A percentile compares a stretch with the other conserved stretches of the same genome.
phyloP scores from a whole-genome alignment of 2,888 invertebrate genomes.

The Sabellastarte sp. region DNA sequence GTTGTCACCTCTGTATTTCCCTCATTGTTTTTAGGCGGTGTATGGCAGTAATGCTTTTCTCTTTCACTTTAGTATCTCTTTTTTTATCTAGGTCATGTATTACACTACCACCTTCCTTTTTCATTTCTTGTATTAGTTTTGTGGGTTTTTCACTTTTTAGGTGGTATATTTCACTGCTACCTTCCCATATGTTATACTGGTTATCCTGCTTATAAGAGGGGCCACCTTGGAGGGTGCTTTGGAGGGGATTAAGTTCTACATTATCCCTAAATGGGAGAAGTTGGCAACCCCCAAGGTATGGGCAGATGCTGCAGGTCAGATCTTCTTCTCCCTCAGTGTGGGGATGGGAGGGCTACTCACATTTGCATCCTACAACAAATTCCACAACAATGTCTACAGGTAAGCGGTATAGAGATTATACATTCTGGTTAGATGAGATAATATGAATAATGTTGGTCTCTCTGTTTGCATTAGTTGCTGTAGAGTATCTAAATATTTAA shows the following conservation, averaged over 20 bases:
- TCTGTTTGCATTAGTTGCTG: too few species aligned
- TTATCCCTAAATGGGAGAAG: conserved; percentile 42
- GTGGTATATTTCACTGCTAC: conserved; percentile 54
- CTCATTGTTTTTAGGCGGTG: too few species aligned
- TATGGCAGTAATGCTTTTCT: too few species aligned
- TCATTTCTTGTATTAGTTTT: not conserved
- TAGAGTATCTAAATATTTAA: too few species aligned
- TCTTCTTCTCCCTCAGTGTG: conserved; percentile 81
- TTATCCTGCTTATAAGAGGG: conserved; percentile 49
- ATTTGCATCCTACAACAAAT: conserved; percentile 68
- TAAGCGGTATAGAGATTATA: too few species aligned
- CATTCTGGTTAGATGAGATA: too few species aligned
- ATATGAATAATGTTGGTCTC: too few species aligned
- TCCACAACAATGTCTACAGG: conserved; percentile 65
- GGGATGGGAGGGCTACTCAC: conserved; percentile 77
- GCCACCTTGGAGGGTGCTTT: conserved; percentile 40
- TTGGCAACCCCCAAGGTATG: conserved; percentile 61
- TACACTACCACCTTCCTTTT: too few species aligned
- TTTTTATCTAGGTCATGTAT: too few species aligned
- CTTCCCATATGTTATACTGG: conserved; percentile 49
- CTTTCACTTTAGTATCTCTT: too few species aligned
- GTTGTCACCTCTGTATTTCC: too few species aligned
- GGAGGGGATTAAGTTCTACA: conserved; percentile 52
- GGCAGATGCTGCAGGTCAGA: conserved; percentile 82
- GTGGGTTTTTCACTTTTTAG: conserved; percentile 7